Percentiles rank a stretch among this genome's conserved stretches.
Evolutionary conservation across 1,140 invertebrate genomes (phyloP).

Genomic region (Drosophila burlai): DNA sequence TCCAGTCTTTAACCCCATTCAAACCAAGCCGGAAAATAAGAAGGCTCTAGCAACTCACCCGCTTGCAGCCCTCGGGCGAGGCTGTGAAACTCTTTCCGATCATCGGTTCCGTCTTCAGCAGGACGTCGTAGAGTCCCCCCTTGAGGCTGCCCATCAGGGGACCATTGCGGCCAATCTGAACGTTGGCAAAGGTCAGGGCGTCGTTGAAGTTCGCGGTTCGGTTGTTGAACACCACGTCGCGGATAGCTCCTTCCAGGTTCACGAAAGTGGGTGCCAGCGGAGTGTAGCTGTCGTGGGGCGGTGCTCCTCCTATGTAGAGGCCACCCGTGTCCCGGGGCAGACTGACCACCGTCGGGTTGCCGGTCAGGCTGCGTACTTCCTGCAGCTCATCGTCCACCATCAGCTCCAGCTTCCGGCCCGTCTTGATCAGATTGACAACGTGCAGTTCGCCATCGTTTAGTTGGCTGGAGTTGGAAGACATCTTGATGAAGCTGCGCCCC

Average conservation of each 20-base stretch:
- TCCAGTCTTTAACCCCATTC: neutral
- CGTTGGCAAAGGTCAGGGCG: constrained; percentile 89
- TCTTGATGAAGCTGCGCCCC: constrained; percentile 88
- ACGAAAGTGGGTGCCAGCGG: constrained; percentile 84
- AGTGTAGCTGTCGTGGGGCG: constrained; percentile 68
- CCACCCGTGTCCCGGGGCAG: constrained; percentile 85
- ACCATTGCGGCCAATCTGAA: constrained; percentile 89
- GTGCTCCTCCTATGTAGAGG: constrained; percentile 85
- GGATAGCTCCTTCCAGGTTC: constrained; percentile 91
- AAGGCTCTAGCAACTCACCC: constrained; percentile 76
- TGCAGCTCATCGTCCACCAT: constrained; percentile 89
- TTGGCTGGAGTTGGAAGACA: constrained; percentile 87
- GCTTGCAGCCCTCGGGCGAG: constrained; percentile 84
- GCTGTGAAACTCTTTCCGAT: constrained; percentile 85
- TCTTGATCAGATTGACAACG: constrained; percentile 87
- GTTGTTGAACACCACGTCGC: constrained; percentile 92
- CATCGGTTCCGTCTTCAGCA: constrained; percentile 85
- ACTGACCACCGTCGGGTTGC: constrained; percentile 86
- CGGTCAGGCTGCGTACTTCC: constrained; percentile 86
- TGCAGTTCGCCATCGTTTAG: constrained; percentile 89
- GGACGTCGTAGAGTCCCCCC: constrained; percentile 82
- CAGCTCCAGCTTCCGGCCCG: constrained; percentile 87
- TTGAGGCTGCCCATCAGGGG: constrained; percentile 86
- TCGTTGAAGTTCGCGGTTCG: constrained; percentile 89
- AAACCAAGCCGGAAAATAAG: constrained; percentile 5